Evolutionary conservation across 64 coral and sea anemone species (phyloP), one percentile per base, ranked within the genome.

Genomic region (Pachyseris speciosa): DNA sequence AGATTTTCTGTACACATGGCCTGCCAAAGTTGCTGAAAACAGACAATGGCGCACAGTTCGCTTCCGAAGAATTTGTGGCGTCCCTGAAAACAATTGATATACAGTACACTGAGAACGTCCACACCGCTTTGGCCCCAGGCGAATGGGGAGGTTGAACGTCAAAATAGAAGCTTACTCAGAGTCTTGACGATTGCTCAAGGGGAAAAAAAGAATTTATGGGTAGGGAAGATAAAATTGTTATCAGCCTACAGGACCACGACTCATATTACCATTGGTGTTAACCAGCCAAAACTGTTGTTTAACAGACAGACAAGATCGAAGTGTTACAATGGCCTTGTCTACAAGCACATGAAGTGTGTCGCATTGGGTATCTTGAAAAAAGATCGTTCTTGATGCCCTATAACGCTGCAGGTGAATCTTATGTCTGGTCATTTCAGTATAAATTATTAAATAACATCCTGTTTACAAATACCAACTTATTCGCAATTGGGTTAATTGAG

Each of bases 1-100:
- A 89, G 16, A 58, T 74, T 64, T 89, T 84, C 76, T 94, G 92
- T 45, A 84, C 66, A n/a, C 92, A 94, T 89, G 86, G 92, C 1
- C 69, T 89, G 7, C 86, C 67, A 20, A 17, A 61, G 9, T 83
- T 51, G 11, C 26, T 94, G 20, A 89, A 89, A 89, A 89, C 69
- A 57, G 75, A 73, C 84, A 86, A 92, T 8, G 55, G 90, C 7
- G 33, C 68, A 31, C 80, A 92, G 43, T 76, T 87, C 38, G 58
- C 75, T 25, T 89, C 85, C 0, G 77, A 94, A 30, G 34, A 94
- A 88, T 94, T 94, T 57, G 73, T 72, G 9, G 9, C 43, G 36
- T 83, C 50, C 26, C 86, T 84, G n/a, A 42, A 88, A 70, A 67
- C 24, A 67, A 94, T 52, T 78, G 69, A 50, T 27, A 83, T 91